Evolutionary conservation across 2,888 invertebrate genomes (phyloP).

Genomic region (Pseudeuparius sepicola): DNA sequence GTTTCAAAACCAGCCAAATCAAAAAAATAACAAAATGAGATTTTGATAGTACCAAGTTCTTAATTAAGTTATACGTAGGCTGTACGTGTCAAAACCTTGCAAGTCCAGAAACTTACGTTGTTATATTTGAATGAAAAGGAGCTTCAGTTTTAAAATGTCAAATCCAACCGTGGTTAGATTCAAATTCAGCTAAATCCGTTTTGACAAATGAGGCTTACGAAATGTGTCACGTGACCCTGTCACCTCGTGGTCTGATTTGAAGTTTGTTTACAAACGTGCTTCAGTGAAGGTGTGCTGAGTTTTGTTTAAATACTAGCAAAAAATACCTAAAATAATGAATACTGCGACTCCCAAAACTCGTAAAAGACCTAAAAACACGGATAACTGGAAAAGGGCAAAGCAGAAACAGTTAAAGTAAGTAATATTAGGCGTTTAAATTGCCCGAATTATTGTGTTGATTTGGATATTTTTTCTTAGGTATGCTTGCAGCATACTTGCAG

Average conservation of each 20-base stretch:
- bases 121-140: too few species aligned
- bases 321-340: neutral
- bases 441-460: constrained; percentile 1
- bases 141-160: constrained; percentile 1
- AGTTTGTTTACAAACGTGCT: constrained; percentile 1
- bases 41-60: too few species aligned
- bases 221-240: neutral
- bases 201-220: neutral
- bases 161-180: constrained; percentile 1
- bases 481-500: neutral
- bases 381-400: too few species aligned
- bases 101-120: constrained; percentile 1
- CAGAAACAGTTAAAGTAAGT: neutral
- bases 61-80: too few species aligned
- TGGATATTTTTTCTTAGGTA: too few species aligned
- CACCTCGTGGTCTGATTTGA: constrained; percentile 1
- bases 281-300: neutral
- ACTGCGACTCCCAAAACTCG: too few species aligned
- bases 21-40: too few species aligned
- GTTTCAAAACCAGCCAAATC: too few species aligned
- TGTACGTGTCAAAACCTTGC: too few species aligned
- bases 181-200: constrained; percentile 1
- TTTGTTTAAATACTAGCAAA: neutral
- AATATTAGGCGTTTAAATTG: neutral
- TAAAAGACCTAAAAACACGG: neutral